Conservation (phyloP, 2,888 invertebrate genomes). For the Calameuta idolon region DNA sequence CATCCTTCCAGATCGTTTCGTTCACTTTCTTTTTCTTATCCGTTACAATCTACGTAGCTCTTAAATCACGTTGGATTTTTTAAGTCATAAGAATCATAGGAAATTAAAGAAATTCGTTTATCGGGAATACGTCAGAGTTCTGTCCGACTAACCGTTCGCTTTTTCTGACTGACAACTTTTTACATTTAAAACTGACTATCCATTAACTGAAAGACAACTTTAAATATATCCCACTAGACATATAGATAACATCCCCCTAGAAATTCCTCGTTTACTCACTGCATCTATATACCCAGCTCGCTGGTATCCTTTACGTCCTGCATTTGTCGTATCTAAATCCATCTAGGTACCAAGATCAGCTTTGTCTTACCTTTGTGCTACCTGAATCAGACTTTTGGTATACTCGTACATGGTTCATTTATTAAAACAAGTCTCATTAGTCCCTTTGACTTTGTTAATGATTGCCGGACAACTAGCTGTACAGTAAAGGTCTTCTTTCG, state of each 20-base stretch:
- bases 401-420: no score
- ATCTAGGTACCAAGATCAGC: no score
- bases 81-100: background rate
- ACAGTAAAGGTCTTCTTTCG: background rate
- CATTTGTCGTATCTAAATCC: no score
- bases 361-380: no score
- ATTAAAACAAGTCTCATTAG: no score
- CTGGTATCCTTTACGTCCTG: no score
- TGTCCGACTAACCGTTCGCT: background rate
- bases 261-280: background rate
- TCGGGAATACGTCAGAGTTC: background rate
- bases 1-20: background rate
- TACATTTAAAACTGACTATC: background rate
- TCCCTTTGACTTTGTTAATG: background rate
- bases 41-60: background rate
- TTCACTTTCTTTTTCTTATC: background rate
- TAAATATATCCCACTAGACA: background rate
- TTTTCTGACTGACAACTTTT: background rate
- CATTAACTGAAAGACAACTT: background rate
- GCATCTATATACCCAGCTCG: no score
- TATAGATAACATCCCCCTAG: background rate
- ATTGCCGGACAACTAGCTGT: background rate
- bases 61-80: background rate
- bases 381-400: no score
- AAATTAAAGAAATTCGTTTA: conserved; percentile 1